Percentiles rank a stretch among this genome's conserved stretches.
Conservation (phyloP, 2,113 vertebrate species). For the Budorcas taxicolor region DNA sequence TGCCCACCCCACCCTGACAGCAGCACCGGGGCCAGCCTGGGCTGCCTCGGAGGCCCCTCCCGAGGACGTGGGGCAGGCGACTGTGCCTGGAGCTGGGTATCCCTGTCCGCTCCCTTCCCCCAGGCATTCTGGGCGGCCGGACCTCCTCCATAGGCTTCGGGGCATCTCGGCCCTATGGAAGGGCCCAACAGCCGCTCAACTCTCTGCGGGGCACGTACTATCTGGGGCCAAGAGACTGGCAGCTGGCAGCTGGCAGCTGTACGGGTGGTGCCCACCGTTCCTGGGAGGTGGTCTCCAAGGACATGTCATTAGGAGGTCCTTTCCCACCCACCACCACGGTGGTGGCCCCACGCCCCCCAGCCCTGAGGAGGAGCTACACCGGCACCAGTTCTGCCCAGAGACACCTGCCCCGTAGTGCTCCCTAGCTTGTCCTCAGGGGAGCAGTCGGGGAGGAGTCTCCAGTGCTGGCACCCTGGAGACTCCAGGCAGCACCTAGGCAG, state of each 20-base stretch:
- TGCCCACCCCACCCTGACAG: not conserved
- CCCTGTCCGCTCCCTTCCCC: accelerated
- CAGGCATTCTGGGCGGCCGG: accelerated
- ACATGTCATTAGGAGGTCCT: not conserved
- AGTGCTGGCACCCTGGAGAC: not conserved
- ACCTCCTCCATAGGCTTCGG: not conserved
- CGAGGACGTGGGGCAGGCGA: accelerated
- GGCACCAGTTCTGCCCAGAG: not conserved
- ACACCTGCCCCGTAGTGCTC: accelerated
- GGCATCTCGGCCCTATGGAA: not conserved
- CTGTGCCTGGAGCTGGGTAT: accelerated
- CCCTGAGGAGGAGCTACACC: not conserved
- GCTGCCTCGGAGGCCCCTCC: not conserved
- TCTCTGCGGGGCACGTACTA: accelerated
- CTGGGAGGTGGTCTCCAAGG: not conserved
- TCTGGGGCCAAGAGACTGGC: no score
- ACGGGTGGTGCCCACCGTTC: not conserved
- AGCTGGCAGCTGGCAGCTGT: no score
- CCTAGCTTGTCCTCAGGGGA: accelerated
- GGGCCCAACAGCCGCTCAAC: accelerated
- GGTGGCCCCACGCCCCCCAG: not conserved
- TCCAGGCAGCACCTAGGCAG: no score
- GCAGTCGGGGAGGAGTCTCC: not conserved
- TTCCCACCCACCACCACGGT: not conserved
- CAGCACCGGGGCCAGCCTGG: not conserved